Conservation (phyloP, 2,888 invertebrate genomes). For the Troides helena region DNA sequence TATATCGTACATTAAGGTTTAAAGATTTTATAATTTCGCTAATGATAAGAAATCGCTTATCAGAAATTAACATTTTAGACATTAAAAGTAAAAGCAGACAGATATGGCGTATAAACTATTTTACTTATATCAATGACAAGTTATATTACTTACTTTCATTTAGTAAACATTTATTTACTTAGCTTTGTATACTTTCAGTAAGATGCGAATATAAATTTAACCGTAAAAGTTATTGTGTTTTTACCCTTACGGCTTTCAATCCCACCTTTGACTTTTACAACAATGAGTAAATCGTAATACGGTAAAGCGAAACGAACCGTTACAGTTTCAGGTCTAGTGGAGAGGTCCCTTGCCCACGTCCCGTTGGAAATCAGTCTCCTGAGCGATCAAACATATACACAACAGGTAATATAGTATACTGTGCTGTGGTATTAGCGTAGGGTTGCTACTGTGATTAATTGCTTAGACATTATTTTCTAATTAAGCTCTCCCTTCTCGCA, state of each 20-base stretch:
- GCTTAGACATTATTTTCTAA: conserved; percentile 77
- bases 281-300: conserved; percentile 62
- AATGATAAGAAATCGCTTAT: too few relatives aligned
- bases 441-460: conserved; percentile 71
- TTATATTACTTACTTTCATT: too few relatives aligned
- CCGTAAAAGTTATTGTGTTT: conserved; percentile 26
- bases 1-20: too few relatives aligned
- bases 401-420: conserved; percentile 31
- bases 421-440: conserved; percentile 38
- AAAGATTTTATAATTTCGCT: too few relatives aligned
- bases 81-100: too few relatives aligned
- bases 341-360: conserved; percentile 60
- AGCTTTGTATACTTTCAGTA: neutral
- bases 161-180: neutral
- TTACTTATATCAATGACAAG: too few relatives aligned
- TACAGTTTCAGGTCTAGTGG: conserved; percentile 70
- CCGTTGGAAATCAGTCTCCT: conserved; percentile 66
- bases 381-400: conserved; percentile 42
- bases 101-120: too few relatives aligned
- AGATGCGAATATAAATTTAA: conserved; percentile 10
- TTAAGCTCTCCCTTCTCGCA: conserved; percentile 68
- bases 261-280: conserved; percentile 63
- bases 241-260: conserved; percentile 36
- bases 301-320: conserved; percentile 67
- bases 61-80: too few relatives aligned